These are phyloP conservation scores for Aleiodes testaceus DNA, from an alignment of 2,888 invertebrate species.

Conservation along the genomic window DNA sequence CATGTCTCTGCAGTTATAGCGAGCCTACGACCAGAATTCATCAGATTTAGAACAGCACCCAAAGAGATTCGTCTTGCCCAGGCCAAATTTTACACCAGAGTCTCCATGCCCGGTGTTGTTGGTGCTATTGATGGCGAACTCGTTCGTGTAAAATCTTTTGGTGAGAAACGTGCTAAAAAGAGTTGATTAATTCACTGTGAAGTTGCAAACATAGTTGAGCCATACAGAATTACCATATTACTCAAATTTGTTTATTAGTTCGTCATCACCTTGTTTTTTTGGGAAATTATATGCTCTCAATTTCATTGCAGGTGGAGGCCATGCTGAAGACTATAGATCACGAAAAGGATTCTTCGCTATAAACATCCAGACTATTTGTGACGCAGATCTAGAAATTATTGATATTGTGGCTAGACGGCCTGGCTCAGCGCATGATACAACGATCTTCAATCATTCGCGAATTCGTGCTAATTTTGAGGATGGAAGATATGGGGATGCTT, in stretches of 20 bases:
- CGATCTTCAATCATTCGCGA: conserved; percentile 54
- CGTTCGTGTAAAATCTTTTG: conserved; percentile 33
- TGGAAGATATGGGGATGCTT: conserved; percentile 31
- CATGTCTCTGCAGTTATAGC: conserved; percentile 32
- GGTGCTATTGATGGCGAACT: conserved; percentile 54
- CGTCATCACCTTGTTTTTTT: too few relatives aligned
- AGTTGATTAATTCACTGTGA: background rate
- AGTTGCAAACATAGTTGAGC: background rate
- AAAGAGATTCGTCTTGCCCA: conserved; percentile 39
- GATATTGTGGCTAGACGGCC: conserved; percentile 61
- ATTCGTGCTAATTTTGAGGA: conserved; percentile 43
- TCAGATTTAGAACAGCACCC: conserved; percentile 42
- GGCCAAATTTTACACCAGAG: conserved; percentile 43
- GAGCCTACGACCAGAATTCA: conserved; percentile 20
- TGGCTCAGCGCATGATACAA: conserved; percentile 56
- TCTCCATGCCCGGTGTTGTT: conserved; percentile 47
- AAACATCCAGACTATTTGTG: conserved; percentile 54
- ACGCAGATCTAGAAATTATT: conserved; percentile 44
- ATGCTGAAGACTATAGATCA: conserved; percentile 53
- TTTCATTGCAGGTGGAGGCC: conserved; percentile 45
- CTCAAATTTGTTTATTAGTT: background rate
- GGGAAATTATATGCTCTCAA: too few relatives aligned
- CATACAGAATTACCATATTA: background rate
- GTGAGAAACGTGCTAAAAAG: background rate
- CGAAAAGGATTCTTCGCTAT: conserved; percentile 55